Evolutionary conservation across 2,113 vertebrate species (phyloP).

Genomic region (Sceloporus undulatus): DNA sequence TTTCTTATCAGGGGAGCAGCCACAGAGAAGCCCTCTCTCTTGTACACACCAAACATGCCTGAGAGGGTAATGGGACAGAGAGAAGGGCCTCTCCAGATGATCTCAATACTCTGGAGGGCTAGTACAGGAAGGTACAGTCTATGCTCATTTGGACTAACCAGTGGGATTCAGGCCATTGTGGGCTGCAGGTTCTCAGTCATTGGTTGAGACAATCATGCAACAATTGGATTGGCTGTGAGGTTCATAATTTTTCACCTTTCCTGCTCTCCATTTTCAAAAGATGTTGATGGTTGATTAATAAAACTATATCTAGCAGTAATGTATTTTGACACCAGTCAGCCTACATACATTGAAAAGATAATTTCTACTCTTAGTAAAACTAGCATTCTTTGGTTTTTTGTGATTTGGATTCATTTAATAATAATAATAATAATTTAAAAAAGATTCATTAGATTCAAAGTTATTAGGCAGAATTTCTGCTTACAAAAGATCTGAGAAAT

Average conservation of each 20-base stretch:
- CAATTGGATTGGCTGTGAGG: neutral
- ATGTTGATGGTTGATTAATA: neutral
- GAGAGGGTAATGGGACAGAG: too few relatives aligned
- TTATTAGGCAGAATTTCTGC: neutral
- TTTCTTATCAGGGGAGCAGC: too few relatives aligned
- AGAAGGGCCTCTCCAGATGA: too few relatives aligned
- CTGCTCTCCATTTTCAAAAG: neutral
- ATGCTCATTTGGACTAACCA: too few relatives aligned
- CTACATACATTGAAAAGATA: neutral
- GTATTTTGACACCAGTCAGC: neutral
- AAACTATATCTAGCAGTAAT: neutral
- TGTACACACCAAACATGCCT: too few relatives aligned
- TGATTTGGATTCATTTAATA: slow-evolving; percentile 2
- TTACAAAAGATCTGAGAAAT: neutral
- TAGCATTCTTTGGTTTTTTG: neutral
- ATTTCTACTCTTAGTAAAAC: neutral
- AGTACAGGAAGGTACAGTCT: too few relatives aligned
- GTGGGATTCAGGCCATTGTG: too few relatives aligned
- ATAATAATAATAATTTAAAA: too few relatives aligned
- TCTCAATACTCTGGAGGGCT: too few relatives aligned
- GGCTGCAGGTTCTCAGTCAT: too few relatives aligned
- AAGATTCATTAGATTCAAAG: neutral
- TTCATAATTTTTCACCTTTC: neutral
- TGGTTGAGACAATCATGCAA: too few relatives aligned
- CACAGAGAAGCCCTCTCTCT: too few relatives aligned